Conservation (phyloP, 2,888 invertebrate species). For the Asteroscopus sphinx region DNA sequence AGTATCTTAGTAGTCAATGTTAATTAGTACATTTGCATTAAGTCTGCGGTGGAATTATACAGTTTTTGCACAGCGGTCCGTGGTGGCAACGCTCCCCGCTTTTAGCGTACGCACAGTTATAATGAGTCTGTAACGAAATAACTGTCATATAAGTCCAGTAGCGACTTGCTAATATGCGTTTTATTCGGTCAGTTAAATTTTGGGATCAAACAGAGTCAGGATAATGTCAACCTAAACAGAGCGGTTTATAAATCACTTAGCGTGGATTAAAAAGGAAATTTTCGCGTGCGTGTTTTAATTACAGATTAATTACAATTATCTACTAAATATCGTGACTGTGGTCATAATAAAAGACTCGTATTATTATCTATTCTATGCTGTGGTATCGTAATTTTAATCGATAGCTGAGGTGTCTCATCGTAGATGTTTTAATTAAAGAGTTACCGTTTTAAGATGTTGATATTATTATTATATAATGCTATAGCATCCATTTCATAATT, state of each 20-base stretch:
- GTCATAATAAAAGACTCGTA: too few species aligned
- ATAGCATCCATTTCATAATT: conserved; percentile 39
- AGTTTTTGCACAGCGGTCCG: conserved; percentile 48
- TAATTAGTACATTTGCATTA: conserved; percentile 55
- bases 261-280: conserved; percentile 20
- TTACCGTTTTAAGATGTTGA: conserved; percentile 27
- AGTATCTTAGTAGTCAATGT: conserved; percentile 27
- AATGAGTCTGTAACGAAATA: conserved; percentile 43
- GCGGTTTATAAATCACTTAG: conserved; percentile 14
- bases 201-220: conserved; percentile 29
- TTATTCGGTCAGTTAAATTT: conserved; percentile 59
- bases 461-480: too few species aligned
- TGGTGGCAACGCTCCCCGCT: conserved; percentile 38
- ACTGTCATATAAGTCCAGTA: conserved; percentile 33
- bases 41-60: conserved; percentile 40
- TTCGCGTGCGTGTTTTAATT: conserved; percentile 28
- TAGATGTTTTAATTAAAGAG: conserved; percentile 26
- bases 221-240: conserved; percentile 41
- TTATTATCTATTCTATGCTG: too few species aligned
- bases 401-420: conserved; percentile 25
- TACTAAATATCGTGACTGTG: conserved; percentile 38
- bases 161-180: conserved; percentile 46
- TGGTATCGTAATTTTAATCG: conserved; percentile 45
- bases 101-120: conserved; percentile 49
- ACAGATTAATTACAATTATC: conserved; percentile 44